A percentile compares a stretch with the other conserved stretches of the same genome.
Conservation (phyloP, 35 echinoderm and acorn worm genomes). For the Apostichopus japonicus region DNA sequence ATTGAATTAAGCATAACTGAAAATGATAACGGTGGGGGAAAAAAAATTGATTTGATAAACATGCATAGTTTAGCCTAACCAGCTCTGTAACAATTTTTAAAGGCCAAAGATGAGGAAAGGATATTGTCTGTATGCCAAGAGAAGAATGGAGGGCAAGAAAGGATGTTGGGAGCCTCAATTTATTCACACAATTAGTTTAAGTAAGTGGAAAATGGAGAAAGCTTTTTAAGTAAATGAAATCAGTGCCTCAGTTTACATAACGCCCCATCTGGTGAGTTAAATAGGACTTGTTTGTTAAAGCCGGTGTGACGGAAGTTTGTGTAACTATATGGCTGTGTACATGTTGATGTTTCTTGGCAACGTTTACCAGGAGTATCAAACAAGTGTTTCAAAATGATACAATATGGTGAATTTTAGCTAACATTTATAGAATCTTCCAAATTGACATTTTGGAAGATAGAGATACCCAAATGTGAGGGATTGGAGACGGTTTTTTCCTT, state of each 20-base stretch:
- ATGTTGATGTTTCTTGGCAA: too few species aligned
- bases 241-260: background rate
- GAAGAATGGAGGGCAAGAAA: background rate
- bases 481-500: too few species aligned
- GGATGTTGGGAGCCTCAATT: background rate
- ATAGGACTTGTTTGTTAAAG: background rate
- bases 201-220: background rate
- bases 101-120: background rate
- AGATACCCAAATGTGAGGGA: too few species aligned
- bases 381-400: too few species aligned
- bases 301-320: background rate
- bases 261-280: background rate
- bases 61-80: background rate
- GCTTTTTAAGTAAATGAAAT: background rate
- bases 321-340: too few species aligned
- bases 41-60: background rate
- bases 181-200: slow-evolving; percentile 1
- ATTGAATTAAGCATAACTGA: too few species aligned
- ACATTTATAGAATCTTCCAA: too few species aligned
- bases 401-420: too few species aligned
- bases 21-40: too few species aligned
- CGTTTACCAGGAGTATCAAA: too few species aligned
- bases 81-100: background rate
- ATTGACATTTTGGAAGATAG: too few species aligned
- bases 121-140: background rate